Evolutionary conservation across 2,113 vertebrate genomes (phyloP).

Genomic region (Glaucomys volans): DNA sequence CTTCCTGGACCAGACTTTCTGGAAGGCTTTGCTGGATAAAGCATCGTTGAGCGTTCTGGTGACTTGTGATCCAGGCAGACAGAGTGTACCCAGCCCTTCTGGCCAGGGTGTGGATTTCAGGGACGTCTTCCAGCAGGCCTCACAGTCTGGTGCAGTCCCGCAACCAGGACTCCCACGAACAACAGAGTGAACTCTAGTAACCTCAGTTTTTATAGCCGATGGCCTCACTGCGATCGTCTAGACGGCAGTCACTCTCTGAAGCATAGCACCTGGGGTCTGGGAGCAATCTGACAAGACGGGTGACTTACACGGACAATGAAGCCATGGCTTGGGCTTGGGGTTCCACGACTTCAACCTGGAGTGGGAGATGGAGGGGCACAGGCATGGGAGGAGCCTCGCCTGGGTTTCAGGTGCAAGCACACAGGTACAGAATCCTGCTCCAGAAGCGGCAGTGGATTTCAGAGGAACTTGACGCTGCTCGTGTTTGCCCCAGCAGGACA

Average conservation of each 20-base stretch:
- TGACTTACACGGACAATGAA: background rate
- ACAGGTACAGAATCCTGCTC: background rate
- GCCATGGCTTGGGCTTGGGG: background rate
- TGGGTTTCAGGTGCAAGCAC: background rate
- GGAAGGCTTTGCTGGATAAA: slow-evolving; percentile 1
- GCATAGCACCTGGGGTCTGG: background rate
- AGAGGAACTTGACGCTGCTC: background rate
- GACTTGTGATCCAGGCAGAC: background rate
- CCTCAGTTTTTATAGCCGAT: slow-evolving; percentile 40
- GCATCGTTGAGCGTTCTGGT: background rate
- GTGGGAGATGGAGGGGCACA: background rate
- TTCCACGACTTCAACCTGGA: background rate
- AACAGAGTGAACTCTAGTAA: slow-evolving; percentile 36
- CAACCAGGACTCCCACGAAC: background rate
- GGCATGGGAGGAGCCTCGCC: background rate
- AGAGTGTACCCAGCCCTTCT: background rate
- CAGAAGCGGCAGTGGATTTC: background rate
- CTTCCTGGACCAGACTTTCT: background rate
- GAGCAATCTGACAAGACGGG: slow-evolving; percentile 15
- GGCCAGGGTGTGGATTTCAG: background rate
- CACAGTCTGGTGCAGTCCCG: background rate
- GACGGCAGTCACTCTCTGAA: slow-evolving; percentile 34
- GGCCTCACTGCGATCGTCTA: slow-evolving; percentile 65
- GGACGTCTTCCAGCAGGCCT: background rate
- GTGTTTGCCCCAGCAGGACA: background rate